Evolutionary conservation across 2,888 invertebrate species (phyloP).

Genomic region (Drosophila tanythrix): DNA sequence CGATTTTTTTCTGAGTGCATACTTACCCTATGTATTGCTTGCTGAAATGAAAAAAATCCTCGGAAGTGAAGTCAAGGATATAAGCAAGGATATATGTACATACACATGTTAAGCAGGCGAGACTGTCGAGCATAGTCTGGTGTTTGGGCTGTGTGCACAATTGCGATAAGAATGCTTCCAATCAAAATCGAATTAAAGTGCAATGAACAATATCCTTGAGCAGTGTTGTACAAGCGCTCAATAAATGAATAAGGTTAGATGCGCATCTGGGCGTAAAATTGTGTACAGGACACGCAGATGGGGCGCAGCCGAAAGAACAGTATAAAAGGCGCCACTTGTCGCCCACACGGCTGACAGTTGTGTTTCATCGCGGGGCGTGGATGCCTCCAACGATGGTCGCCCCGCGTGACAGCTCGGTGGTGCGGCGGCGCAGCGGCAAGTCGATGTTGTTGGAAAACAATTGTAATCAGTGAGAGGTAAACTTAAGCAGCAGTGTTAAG

Average conservation of each 20-base stretch:
- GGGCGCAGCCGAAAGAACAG: slow-evolving; percentile 27
- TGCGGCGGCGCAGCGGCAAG: slow-evolving; percentile 2
- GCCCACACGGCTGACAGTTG: slow-evolving; percentile 46
- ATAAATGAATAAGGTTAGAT: slow-evolving; percentile 68
- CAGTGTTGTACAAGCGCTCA: slow-evolving; percentile 43
- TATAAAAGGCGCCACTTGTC: slow-evolving; percentile 63
- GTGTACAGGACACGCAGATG: slow-evolving; percentile 54
- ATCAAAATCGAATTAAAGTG: slow-evolving; percentile 77
- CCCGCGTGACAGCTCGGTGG: not conserved
- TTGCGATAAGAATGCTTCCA: slow-evolving; percentile 70
- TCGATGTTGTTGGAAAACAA: not conserved
- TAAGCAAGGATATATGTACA: not conserved
- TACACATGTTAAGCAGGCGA: slow-evolving; percentile 2
- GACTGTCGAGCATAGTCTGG: not conserved
- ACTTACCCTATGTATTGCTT: not conserved
- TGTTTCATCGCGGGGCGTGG: slow-evolving; percentile 7
- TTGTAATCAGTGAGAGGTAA: not conserved
- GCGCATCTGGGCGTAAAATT: slow-evolving; percentile 73
- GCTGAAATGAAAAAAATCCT: not conserved
- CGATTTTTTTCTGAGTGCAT: not conserved
- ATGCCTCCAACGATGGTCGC: slow-evolving; percentile 4
- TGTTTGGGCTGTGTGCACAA: slow-evolving; percentile 58
- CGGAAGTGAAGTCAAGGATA: slow-evolving; percentile 20
- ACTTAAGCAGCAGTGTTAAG: not conserved
- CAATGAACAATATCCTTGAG: slow-evolving; percentile 69